These are phyloP conservation scores for Peromyscus eremicus DNA, from an alignment of 2,797 vertebrate species.

Conservation along the genomic window DNA sequence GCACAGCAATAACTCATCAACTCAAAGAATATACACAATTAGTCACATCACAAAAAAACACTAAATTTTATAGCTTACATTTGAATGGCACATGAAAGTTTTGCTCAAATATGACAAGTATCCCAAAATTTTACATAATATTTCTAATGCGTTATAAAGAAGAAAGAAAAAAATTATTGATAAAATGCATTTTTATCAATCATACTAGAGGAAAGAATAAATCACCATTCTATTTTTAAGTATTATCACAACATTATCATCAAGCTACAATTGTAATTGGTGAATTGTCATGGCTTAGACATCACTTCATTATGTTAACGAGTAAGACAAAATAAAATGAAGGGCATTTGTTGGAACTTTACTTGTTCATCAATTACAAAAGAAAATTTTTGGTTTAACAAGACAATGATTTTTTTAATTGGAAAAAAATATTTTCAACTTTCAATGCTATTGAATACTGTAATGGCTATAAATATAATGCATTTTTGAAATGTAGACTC, in stretches of 20 bases:
- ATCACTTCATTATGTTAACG: background rate
- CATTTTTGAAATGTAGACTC: background rate
- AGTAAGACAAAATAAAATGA: background rate
- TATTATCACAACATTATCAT: background rate
- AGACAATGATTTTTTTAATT: background rate
- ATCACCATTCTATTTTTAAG: background rate
- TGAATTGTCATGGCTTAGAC: background rate
- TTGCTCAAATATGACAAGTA: background rate
- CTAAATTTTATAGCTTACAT: background rate
- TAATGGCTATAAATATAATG: background rate
- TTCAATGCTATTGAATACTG: background rate
- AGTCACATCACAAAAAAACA: background rate
- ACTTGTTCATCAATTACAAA: background rate
- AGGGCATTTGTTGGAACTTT: background rate
- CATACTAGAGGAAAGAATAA: background rate
- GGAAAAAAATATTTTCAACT: conserved; percentile 36
- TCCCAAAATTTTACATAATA: background rate
- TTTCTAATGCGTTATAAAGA: conserved; percentile 18
- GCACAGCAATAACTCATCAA: background rate
- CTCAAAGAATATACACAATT: background rate
- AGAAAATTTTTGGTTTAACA: background rate
- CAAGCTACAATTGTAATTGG: background rate
- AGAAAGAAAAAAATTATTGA: background rate
- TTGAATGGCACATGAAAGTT: background rate
- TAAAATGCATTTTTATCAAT: background rate